Evolutionary conservation across 2,113 vertebrate genomes (phyloP).

Genomic region (Labrus mixtus): DNA sequence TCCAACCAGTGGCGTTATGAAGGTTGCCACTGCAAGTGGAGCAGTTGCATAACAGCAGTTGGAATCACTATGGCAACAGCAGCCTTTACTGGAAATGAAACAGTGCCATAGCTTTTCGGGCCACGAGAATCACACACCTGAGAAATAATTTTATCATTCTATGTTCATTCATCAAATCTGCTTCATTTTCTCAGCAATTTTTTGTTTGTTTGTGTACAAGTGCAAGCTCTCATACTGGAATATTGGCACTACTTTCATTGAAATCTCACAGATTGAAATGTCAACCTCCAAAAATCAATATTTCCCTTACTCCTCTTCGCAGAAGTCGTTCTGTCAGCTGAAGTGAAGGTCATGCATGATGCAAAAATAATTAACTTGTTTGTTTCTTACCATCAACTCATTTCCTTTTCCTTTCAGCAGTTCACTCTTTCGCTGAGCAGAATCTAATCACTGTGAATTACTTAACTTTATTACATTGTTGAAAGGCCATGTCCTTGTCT

Average conservation of each 20-base stretch:
- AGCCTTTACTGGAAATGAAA: constrained; percentile 48
- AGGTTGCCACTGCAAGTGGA: constrained; percentile 51
- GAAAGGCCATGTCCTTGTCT: background rate
- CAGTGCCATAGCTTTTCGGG: constrained; percentile 34
- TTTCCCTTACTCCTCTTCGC: background rate
- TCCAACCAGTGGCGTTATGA: constrained; percentile 34
- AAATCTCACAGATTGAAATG: background rate
- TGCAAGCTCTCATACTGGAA: background rate
- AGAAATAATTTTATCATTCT: background rate
- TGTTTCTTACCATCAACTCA: background rate
- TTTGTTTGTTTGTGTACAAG: no score
- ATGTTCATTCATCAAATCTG: constrained; percentile 34
- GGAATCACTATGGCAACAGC: constrained; percentile 76
- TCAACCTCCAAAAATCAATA: background rate
- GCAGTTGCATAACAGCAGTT: constrained; percentile 66
- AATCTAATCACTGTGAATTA: constrained; percentile 4
- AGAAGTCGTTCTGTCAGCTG: background rate
- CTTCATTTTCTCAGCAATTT: background rate
- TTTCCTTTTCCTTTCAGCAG: constrained; percentile 13
- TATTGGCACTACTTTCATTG: background rate
- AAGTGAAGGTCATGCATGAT: background rate
- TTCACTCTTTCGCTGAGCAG: constrained; percentile 5
- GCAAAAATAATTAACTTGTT: background rate
- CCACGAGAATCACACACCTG: constrained; percentile 2
- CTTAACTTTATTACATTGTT: constrained; percentile 1